These are phyloP conservation scores for Philypnodon macrostomus DNA, from an alignment of 2,797 vertebrate species.

Conservation along the genomic window DNA sequence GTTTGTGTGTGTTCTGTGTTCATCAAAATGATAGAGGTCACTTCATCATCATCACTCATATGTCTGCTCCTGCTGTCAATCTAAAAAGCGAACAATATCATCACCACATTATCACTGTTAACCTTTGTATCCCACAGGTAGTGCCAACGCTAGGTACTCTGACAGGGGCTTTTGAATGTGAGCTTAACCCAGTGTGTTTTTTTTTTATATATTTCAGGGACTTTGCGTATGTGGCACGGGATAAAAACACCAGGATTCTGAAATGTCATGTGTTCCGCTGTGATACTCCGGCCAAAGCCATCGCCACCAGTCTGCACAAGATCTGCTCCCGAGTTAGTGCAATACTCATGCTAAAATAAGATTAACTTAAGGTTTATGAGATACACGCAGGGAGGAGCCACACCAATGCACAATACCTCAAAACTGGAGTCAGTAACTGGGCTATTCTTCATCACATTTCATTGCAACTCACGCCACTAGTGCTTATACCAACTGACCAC, in stretches of 20 bases:
- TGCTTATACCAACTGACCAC: too few species aligned
- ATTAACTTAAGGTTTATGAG: not conserved
- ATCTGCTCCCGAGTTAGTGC: constrained; percentile 94
- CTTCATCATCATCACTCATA: constrained; percentile 51
- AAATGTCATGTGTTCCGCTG: constrained; percentile 99
- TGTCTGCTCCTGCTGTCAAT: constrained; percentile 22
- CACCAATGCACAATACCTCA: not conserved
- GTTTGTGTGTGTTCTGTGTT: constrained; percentile 33
- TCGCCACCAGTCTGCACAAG: constrained; percentile 96
- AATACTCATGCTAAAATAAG: not conserved
- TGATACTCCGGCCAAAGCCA: constrained; percentile 99
- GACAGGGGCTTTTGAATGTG: constrained; percentile 1
- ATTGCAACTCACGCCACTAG: too few species aligned
- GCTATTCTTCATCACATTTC: too few species aligned
- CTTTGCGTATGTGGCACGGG: constrained; percentile 96
- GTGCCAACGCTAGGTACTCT: constrained; percentile 1
- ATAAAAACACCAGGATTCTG: constrained; percentile 95
- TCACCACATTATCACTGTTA: constrained; percentile 6
- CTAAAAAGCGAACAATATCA: constrained; percentile 13
- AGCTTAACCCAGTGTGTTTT: constrained; percentile 17
- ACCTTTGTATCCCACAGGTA: constrained; percentile 7
- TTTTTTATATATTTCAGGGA: constrained; percentile 81
- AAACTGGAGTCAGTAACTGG: too few species aligned
- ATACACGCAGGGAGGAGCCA: not conserved
- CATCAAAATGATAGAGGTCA: constrained; percentile 56